Evolutionary conservation across 2,797 vertebrate genomes (phyloP), one percentile per base, ranked within the genome.

Genomic region (Choloepus didactylus): DNA sequence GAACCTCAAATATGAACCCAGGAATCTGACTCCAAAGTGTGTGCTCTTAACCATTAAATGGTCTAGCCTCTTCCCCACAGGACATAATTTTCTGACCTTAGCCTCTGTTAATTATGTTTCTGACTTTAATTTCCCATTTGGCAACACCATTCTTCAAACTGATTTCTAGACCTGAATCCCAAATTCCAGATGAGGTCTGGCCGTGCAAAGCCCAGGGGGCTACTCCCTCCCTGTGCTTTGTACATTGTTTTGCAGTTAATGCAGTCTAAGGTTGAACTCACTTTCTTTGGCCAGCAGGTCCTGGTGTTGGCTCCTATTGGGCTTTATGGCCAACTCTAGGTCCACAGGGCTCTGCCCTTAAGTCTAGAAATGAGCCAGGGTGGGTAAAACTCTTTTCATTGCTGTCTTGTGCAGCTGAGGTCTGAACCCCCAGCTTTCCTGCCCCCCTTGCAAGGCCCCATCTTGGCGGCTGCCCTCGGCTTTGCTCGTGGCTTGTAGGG

Each of bases 401-500:
- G 1, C 41, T 9, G 12, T 51, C 31, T 16, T 6, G 12, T 9
- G 31, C 0, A 7, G 35, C 56, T 8, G 1, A 15, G 29, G 67
- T 9, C 62, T 9, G 12, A 9, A 38, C 46, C 21, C 3, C 27
- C 3, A 11, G 7, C 29, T 67, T 21, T 6, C 9, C 29, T 14
- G 5, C n/a, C 49, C 3, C 8, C 51, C 49, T n/a, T 12, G 18
- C 31, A 23, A 27, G 2, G 0, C 7, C 27, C 25, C 21, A 21
- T 73, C 94, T 77, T 90, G 12, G 0, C 0, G 3, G 35, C 5
- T 25, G 81, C 46, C 38, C 77, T 54, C 35, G 56, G 49, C 85
- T 25, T 79, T 31, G 44, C 60, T 4, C 12, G 21, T 4, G 46
- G 67, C 72, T 25, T 0, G 0, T 5, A 11, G n/a, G 1, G 49